Conservation (phyloP, 2,888 invertebrate species). For the Hydroisotoma schaefferi region DNA sequence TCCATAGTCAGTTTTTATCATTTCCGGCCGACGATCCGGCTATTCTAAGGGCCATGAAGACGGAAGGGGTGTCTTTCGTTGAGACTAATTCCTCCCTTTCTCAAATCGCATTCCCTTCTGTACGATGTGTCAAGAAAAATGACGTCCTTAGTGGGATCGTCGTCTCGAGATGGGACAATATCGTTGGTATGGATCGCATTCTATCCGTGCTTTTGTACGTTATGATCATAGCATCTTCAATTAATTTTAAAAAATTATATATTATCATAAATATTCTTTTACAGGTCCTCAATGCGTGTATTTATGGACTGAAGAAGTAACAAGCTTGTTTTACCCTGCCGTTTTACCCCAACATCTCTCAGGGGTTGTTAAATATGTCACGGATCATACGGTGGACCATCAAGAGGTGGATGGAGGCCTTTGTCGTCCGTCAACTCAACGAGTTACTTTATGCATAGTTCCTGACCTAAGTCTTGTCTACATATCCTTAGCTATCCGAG, state of each 20-base stretch:
- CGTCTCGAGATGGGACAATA: constrained; percentile 47
- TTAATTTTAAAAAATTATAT: no score
- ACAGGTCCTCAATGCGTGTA: constrained; percentile 47
- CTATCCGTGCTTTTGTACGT: no score
- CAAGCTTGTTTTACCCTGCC: constrained; percentile 42
- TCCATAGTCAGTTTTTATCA: no score
- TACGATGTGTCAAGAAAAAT: not conserved
- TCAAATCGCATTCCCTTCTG: not conserved
- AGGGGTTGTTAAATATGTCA: constrained; percentile 46
- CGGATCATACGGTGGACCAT: constrained; percentile 48
- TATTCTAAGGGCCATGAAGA: not conserved
- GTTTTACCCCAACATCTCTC: constrained; percentile 31
- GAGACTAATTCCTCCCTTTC: not conserved
- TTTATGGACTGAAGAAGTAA: constrained; percentile 46
- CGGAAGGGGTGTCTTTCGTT: not conserved
- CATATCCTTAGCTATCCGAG: constrained; percentile 44
- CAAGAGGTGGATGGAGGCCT: constrained; percentile 42
- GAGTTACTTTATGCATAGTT: constrained; percentile 46
- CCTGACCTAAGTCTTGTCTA: constrained; percentile 43
- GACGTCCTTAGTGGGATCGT: constrained; percentile 40
- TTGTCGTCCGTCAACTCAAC: constrained; percentile 35
- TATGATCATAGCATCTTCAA: no score
- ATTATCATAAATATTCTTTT: no score
- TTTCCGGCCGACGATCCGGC: not conserved
- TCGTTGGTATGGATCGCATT: no score